Evolutionary conservation across 2,113 vertebrate species (phyloP), one percentile per base, ranked within the genome.

Genomic region (Scartelaos histophorus): DNA sequence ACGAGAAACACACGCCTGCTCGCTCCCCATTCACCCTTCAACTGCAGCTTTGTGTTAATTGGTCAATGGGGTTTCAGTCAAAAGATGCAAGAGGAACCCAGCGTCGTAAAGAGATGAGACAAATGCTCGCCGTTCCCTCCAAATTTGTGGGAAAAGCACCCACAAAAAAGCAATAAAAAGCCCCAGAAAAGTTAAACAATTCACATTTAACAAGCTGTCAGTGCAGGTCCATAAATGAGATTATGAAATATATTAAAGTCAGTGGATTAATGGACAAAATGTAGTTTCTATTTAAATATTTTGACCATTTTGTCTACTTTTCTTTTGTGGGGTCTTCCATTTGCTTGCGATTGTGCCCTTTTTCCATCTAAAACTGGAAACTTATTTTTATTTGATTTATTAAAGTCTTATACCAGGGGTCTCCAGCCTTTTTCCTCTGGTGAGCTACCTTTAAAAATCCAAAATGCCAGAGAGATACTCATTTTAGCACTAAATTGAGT

Each of bases 11-110:
- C 72, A 29, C 22, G 68, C 71, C 75, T 66, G 78, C 71, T 54
- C 74, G 72, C 69, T 78, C 78, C 54, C 74, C 82, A 74, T 88
- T 71, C 85, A 73, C 82, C 69, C 47, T 21, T 71, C 85, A 91
- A 89, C 86, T n/a, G 72, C 86, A 91, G 89, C 86, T 89, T 92
- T 89, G 87, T 91, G 87, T 74, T 88, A 90, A 92, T 92, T 75
- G 74, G n/a, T 86, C 73, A 86, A 87, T 85, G 82, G 81, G 86
- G 71, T 43, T 43, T 82, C 67, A 47, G 72, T 85, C 69, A 79
- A 61, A 71, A 74, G 87, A 67, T 75, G 56, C 78, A 68, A 65
- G 58, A 64, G 71, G 67, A 81, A 77, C 66, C 70, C 53, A 25
- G 47, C 77, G 25, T 82, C 84, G 83, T 85, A 87, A 87, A 85